Conservation (phyloP, 2,888 invertebrate species). For the Nemurella pictetii region DNA sequence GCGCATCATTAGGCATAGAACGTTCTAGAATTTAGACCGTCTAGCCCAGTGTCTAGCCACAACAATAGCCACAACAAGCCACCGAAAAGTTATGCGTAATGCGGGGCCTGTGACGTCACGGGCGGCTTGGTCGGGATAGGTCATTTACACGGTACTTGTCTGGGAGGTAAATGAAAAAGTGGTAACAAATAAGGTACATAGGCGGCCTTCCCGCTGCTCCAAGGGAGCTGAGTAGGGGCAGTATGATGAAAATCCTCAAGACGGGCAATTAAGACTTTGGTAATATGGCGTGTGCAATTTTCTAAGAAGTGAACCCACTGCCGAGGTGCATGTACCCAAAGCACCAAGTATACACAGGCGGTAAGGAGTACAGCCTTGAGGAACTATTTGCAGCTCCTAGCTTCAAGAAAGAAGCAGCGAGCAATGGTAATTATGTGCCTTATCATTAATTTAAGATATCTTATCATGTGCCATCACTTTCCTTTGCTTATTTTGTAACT, state of each 20-base stretch:
- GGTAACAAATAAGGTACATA: background rate
- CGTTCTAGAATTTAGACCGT: no score
- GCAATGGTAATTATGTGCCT: background rate
- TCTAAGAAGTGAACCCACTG: slow-evolving; percentile 57
- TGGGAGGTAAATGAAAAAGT: no score
- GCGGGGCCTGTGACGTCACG: no score
- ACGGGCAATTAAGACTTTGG: background rate
- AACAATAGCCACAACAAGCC: no score
- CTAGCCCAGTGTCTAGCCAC: no score
- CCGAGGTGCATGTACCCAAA: slow-evolving; percentile 72
- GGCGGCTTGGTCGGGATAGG: no score
- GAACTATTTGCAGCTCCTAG: slow-evolving; percentile 63
- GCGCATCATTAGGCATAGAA: no score
- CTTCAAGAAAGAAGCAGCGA: slow-evolving; percentile 40
- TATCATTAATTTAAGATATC: background rate
- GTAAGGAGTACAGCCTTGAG: slow-evolving; percentile 75
- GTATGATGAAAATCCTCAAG: background rate
- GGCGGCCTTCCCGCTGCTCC: background rate
- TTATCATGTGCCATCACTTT: no score
- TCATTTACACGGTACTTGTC: no score
- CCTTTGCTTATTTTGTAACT: no score
- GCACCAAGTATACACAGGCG: slow-evolving; percentile 62
- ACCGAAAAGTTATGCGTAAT: no score
- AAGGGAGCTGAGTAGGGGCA: background rate
- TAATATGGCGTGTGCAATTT: background rate